Percentiles rank a stretch among this genome's conserved stretches.
Evolutionary conservation across 2,888 invertebrate species (phyloP).

Genomic region (Merodon equestris): DNA sequence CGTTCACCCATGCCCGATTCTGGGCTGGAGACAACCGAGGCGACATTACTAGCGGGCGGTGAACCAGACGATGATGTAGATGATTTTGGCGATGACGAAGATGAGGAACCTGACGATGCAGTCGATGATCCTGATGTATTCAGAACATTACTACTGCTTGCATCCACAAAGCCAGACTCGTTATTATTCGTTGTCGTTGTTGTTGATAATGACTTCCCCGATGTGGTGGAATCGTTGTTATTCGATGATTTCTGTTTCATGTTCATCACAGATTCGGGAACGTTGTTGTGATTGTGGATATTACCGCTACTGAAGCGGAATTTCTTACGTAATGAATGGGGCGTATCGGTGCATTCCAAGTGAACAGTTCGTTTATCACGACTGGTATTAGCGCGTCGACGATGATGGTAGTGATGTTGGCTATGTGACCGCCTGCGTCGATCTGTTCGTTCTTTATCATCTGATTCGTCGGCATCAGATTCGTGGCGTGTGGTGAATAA

Average conservation of each 20-base stretch:
- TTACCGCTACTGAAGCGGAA: constrained; percentile 75
- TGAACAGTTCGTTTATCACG: constrained; percentile 72
- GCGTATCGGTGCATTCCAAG: constrained; percentile 73
- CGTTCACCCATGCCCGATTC: constrained; percentile 76
- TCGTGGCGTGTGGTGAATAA: constrained; percentile 46
- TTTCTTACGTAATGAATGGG: constrained; percentile 77
- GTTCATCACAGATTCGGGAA: constrained; percentile 56
- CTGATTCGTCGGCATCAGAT: constrained; percentile 69
- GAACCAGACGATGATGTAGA: constrained; percentile 64
- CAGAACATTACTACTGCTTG: constrained; percentile 73
- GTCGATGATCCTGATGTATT: constrained; percentile 68
- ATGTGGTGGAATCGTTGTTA: constrained; percentile 50
- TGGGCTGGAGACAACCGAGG: constrained; percentile 73
- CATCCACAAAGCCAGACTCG: constrained; percentile 78
- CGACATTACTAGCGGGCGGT: constrained; percentile 63
- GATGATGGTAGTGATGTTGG: constrained; percentile 73
- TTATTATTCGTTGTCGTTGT: constrained; percentile 70
- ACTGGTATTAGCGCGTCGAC: constrained; percentile 71
- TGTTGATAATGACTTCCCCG: constrained; percentile 43
- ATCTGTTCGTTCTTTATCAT: constrained; percentile 42
- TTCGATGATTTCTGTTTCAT: constrained; percentile 56
- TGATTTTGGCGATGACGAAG: constrained; percentile 70
- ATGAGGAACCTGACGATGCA: constrained; percentile 53
- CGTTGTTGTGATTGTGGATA: constrained; percentile 15
- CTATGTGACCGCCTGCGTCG: constrained; percentile 49